phyloP scores from a whole-genome alignment of 2,888 invertebrate species.

The Rhopalosiphum nymphaeae region DNA sequence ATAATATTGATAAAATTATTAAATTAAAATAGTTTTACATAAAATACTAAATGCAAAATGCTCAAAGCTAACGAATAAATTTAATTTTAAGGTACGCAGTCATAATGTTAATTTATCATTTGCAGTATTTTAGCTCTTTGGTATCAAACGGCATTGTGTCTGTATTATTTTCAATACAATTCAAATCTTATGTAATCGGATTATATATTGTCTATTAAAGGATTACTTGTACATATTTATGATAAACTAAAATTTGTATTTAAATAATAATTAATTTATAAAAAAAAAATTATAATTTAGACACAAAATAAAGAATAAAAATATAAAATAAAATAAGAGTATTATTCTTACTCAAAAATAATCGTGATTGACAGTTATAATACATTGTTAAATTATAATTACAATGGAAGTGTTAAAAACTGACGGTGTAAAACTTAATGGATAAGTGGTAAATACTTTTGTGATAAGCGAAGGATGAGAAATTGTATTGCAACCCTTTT shows the following conservation, averaged over 20 bases:
- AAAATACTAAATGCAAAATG: background rate
- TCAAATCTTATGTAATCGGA: background rate
- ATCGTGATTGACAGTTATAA: conserved; percentile 25
- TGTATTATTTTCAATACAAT: background rate
- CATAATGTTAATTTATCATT: background rate
- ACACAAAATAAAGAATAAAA: background rate
- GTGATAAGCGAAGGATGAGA: conserved; percentile 31
- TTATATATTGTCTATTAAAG: background rate
- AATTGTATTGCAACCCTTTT: conserved; percentile 35
- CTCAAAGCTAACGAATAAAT: background rate
- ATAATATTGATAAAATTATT: background rate
- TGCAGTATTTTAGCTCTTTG: background rate
- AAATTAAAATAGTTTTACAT: background rate
- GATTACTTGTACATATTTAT: background rate
- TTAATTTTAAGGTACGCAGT: background rate
- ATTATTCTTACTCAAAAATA: background rate
- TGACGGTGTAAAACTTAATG: background rate
- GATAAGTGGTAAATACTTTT: conserved; percentile 46
- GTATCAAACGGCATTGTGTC: background rate
- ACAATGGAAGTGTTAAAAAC: background rate
- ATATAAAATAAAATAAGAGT: background rate
- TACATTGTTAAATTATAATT: conserved; percentile 3
- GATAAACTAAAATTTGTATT: background rate
- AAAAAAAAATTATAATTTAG: background rate
- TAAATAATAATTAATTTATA: background rate